A percentile compares a stretch with the other conserved stretches of the same genome.
Evolutionary conservation across 2,113 vertebrate genomes (phyloP).

Genomic region (Rhinolophus ferrumequinum): DNA sequence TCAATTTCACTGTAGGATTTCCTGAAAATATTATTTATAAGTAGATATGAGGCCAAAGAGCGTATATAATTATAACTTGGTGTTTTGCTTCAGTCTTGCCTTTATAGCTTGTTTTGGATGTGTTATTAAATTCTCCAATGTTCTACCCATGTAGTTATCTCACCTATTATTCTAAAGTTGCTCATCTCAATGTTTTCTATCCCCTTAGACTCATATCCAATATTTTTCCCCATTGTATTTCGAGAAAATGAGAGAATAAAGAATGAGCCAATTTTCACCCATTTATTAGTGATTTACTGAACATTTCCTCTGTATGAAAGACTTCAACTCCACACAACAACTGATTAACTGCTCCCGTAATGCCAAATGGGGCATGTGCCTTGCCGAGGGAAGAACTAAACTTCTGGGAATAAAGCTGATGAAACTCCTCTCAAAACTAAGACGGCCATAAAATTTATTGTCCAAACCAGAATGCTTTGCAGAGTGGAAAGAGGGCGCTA

Average conservation of each 20-base stretch:
- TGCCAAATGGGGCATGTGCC: neutral
- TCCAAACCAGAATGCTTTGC: constrained; percentile 25
- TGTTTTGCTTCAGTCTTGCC: neutral
- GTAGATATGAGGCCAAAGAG: neutral
- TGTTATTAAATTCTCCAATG: neutral
- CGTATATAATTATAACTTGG: neutral
- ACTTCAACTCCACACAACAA: neutral
- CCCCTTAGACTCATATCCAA: neutral
- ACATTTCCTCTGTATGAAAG: neutral
- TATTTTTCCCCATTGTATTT: neutral
- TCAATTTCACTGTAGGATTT: neutral
- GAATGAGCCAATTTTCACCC: neutral
- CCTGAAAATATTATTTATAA: neutral
- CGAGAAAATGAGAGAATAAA: neutral
- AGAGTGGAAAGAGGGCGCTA: neutral
- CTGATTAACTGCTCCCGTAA: too few species aligned
- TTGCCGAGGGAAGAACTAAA: neutral
- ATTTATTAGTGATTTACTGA: neutral
- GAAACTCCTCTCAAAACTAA: neutral
- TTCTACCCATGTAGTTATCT: neutral
- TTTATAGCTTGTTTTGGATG: neutral
- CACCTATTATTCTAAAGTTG: neutral
- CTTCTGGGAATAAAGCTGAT: constrained; percentile 25
- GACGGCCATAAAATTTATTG: neutral
- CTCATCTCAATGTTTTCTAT: neutral